These are phyloP conservation scores for Prenolepis imparis DNA, from an alignment of 2,888 invertebrate species.

Conservation along the genomic window DNA sequence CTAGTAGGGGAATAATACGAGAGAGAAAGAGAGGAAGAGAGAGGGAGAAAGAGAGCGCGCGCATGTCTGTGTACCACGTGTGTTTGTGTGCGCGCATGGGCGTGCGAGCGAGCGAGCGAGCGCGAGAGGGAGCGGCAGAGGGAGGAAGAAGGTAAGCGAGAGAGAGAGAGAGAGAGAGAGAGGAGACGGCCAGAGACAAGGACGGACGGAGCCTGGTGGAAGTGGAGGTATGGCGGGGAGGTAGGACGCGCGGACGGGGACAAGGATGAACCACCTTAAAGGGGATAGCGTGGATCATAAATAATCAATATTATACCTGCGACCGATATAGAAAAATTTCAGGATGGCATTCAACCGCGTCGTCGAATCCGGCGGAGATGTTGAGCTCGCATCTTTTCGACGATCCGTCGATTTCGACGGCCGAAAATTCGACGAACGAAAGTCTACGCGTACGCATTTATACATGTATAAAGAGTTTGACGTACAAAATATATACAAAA, in stretches of 20 bases:
- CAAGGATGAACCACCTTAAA: constrained; percentile 85
- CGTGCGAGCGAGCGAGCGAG: constrained; percentile 60
- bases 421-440: background rate
- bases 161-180: constrained; percentile 54
- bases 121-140: constrained; percentile 46
- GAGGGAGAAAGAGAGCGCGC: constrained; percentile 31
- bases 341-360: constrained; percentile 19
- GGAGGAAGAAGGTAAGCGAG: background rate
- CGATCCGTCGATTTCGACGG: background rate
- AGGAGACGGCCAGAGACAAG: constrained; percentile 18
- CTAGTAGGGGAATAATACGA: constrained; percentile 76
- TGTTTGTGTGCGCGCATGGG: constrained; percentile 14
- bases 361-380: background rate
- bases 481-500: background rate
- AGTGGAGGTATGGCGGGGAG: constrained; percentile 74
- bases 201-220: constrained; percentile 62
- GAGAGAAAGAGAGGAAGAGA: constrained; percentile 42
- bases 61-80: background rate
- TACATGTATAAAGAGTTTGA: background rate
- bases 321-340: constrained; percentile 71
- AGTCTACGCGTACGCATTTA: background rate
- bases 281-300: constrained; percentile 84
- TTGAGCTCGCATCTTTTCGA: background rate
- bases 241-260: constrained; percentile 75
- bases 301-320: constrained; percentile 85